Evolutionary conservation across 2,888 invertebrate species (phyloP).

Genomic region (Lasius fuliginosus): DNA sequence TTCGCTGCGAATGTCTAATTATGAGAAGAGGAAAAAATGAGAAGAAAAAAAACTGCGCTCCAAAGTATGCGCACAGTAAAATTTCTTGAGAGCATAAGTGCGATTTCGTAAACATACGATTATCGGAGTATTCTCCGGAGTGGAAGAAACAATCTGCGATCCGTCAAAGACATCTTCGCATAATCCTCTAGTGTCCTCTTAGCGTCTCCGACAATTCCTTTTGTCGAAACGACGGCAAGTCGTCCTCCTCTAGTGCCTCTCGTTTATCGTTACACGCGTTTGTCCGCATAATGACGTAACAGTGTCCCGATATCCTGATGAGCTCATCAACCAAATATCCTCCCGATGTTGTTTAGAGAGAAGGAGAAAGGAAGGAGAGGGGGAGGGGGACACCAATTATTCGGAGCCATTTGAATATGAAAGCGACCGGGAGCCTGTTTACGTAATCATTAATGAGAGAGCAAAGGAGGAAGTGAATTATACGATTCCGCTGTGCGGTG

Average conservation of each 20-base stretch:
- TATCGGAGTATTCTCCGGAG: not conserved
- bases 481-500: slow-evolving; percentile 5
- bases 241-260: not conserved
- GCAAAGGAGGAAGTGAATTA: not conserved
- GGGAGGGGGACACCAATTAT: not conserved
- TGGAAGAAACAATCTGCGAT: not conserved
- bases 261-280: slow-evolving; percentile 6
- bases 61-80: not conserved
- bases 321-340: slow-evolving; percentile 39
- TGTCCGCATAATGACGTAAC: not conserved
- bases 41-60: not conserved
- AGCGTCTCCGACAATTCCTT: not conserved
- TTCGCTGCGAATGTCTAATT: not conserved
- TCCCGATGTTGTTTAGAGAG: slow-evolving; percentile 34
- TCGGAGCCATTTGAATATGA: slow-evolving; percentile 37
- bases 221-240: not conserved
- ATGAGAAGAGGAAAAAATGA: not conserved
- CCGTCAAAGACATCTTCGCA: too few relatives aligned
- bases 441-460: slow-evolving; percentile 16
- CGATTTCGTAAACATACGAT: not conserved
- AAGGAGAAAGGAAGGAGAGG: not conserved
- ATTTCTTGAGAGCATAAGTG: not conserved
- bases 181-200: not conserved
- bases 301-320: slow-evolving; percentile 22
- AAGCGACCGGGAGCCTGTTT: slow-evolving; percentile 11